Evolutionary conservation across 2,113 vertebrate genomes (phyloP).

Genomic region (Podarcis raffonei): DNA sequence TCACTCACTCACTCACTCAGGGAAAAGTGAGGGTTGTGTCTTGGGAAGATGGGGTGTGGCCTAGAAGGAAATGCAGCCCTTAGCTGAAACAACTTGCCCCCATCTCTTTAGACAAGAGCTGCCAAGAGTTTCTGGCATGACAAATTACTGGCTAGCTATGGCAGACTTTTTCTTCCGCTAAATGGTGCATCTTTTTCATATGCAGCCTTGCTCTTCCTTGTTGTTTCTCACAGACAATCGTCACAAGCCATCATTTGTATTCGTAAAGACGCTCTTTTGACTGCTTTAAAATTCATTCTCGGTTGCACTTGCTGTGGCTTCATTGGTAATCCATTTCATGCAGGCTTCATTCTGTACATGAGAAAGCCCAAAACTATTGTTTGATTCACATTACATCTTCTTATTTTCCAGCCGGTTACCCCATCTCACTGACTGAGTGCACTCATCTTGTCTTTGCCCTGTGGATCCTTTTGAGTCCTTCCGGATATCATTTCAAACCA

Average conservation of each 20-base stretch:
- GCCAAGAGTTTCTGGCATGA: neutral
- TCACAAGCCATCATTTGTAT: neutral
- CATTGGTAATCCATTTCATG: constrained; percentile 14
- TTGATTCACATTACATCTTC: neutral
- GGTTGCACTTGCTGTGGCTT: neutral
- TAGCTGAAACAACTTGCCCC: neutral
- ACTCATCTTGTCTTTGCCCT: neutral
- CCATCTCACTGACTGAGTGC: neutral
- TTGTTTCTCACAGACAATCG: neutral
- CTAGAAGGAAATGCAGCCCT: neutral
- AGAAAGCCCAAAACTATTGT: neutral
- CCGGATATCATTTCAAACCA: neutral
- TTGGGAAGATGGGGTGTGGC: too few relatives aligned
- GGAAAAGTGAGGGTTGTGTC: too few relatives aligned
- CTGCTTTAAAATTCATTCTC: constrained; percentile 15
- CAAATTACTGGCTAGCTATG: neutral
- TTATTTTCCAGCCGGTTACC: constrained; percentile 26
- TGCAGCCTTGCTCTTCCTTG: neutral
- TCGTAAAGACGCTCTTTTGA: neutral
- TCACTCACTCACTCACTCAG: too few relatives aligned
- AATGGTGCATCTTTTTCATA: neutral
- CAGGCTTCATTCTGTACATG: neutral
- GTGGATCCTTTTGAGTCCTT: neutral
- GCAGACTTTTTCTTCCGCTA: neutral
- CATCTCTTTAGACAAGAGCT: neutral